Percentiles rank a stretch among this genome's conserved stretches.
Conservation (phyloP, 2,113 vertebrate species). For the Sylvietta virens region DNA sequence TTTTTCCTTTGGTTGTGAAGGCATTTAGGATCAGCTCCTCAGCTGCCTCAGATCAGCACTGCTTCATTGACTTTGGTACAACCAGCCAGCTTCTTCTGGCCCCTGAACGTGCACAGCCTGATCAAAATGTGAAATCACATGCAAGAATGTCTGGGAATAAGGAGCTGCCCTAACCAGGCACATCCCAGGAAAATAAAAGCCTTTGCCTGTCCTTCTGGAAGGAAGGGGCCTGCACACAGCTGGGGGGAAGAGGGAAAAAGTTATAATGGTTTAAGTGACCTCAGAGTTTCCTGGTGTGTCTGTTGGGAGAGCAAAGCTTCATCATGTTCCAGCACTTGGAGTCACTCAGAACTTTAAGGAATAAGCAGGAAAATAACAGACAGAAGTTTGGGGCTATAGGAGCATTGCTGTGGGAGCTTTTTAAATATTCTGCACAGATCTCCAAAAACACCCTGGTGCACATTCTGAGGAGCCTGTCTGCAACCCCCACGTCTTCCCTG, state of each 20-base stretch:
- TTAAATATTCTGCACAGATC: background rate
- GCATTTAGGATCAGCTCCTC: background rate
- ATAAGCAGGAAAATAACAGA: background rate
- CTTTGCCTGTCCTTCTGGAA: background rate
- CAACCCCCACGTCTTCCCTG: accelerated
- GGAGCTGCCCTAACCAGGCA: background rate
- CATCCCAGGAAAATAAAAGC: background rate
- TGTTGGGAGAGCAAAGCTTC: background rate
- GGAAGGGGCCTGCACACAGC: conserved; percentile 9
- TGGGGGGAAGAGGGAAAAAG: background rate
- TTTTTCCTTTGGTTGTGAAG: background rate
- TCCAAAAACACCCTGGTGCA: background rate
- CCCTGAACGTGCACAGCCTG: background rate
- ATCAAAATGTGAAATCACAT: background rate
- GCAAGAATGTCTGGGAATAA: background rate
- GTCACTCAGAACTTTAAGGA: background rate
- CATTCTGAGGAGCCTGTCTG: background rate
- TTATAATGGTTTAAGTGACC: conserved; percentile 27
- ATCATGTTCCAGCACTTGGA: background rate
- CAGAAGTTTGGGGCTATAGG: background rate
- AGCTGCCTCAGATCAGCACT: background rate
- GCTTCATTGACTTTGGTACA: background rate
- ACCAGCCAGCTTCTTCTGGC: background rate
- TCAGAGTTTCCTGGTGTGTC: conserved; percentile 42
- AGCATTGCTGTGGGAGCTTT: background rate